Evolutionary conservation across 2,797 vertebrate species (phyloP).

Genomic region (Allobates femoralis): DNA sequence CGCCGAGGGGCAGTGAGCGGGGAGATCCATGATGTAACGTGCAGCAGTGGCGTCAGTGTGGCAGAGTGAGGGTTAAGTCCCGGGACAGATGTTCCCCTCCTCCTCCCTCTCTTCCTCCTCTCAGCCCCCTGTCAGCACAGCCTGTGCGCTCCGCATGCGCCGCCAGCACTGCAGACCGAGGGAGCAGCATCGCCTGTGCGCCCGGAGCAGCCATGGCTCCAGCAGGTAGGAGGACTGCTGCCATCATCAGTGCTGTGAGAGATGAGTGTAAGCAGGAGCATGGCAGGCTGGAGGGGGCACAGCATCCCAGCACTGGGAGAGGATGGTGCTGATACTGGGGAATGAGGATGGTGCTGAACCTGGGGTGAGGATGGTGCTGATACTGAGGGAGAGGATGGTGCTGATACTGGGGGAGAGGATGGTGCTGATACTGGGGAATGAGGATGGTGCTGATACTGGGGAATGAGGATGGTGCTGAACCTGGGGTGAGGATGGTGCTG

Average conservation of each 20-base stretch:
- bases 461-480: too few relatives aligned
- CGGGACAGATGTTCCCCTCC: conserved; percentile 50
- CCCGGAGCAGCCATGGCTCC: background rate
- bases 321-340: background rate
- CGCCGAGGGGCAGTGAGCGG: background rate
- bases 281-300: background rate
- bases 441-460: background rate
- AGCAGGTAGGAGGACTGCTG: background rate
- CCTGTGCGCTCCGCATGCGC: conserved; percentile 60
- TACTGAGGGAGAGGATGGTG: background rate
- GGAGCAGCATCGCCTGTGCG: background rate
- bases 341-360: background rate
- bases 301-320: background rate
- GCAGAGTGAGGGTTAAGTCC: conserved; percentile 38
- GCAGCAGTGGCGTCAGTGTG: background rate
- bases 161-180: conserved; percentile 68
- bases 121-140: conserved; percentile 36
- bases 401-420: background rate
- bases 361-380: background rate
- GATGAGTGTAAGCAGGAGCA: background rate
- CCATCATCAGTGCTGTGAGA: accelerated
- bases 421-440: too few relatives aligned
- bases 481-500: background rate
- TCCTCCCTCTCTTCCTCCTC: conserved; percentile 52
- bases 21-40: background rate